Evolutionary conservation across 2,113 vertebrate species (phyloP), one percentile per base, ranked within the genome.

Genomic region (Dasyurus viverrinus): DNA sequence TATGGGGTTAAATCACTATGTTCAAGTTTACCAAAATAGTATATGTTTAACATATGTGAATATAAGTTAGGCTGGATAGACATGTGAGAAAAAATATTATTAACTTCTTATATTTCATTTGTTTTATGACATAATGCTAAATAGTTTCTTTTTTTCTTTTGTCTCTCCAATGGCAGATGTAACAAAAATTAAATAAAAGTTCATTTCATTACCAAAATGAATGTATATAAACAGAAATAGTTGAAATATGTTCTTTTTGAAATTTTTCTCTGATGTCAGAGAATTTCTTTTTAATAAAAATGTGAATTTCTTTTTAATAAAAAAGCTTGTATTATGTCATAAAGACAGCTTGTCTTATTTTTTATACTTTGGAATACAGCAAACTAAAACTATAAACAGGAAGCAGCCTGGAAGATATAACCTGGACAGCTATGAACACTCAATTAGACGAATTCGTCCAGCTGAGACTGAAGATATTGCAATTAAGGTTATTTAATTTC

Each of bases 301-400:
- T 54, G 8, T 47, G 57, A 89, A 47, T 92, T 89, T 90, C 53
- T 95, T 46, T 89, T 96, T 25, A 90, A 55, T 93, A 90, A 94
- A 97, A 16, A 76, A 12, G 10, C 95, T 26, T 54, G 2, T 54
- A 94, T 96, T 93, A 47, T 92, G 55, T 9, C 46, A 46, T 89
- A 92, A 94, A 24, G 2, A 46, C 60, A 97, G 57, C 26, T 91
- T 96, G 90, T 94, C 10, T 93, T 53, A 46, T 97, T 90, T 97
- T 97, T 84, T 84, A 14, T 76, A n/a, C 89, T 95, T 98, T 96
- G 95, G 92, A 55, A 4, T 94, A 14, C 48, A 98, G 95, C 98
- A 99, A 98, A 98, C 99, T 4, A 99, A 99, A 98, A 99, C 99
- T 90, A 99, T 99, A 98, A 99, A 99, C 98, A 99, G 99, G 98